phyloP scores from a whole-genome alignment of 2,113 vertebrate species.

The Corapipo altera region DNA sequence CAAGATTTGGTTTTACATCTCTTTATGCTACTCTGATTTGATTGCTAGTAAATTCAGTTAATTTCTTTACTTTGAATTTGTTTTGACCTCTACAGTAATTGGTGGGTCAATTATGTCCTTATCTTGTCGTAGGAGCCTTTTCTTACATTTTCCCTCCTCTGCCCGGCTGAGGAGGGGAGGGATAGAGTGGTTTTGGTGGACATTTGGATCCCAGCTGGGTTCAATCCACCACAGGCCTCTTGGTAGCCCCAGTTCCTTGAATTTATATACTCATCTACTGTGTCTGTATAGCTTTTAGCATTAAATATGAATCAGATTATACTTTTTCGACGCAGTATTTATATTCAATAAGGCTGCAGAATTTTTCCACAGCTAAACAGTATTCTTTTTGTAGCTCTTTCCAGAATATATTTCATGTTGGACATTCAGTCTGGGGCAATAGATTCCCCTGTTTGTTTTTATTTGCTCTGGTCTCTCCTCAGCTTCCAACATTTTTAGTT shows the following conservation, averaged over 20 bases:
- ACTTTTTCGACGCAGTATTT: not conserved
- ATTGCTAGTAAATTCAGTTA: not conserved
- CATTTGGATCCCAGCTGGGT: not conserved
- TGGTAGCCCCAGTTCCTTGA: not conserved
- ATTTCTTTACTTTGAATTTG: not conserved
- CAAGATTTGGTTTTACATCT: not conserved
- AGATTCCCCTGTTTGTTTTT: not conserved
- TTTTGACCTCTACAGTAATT: not conserved
- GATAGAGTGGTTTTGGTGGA: not conserved
- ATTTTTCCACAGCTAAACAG: not conserved
- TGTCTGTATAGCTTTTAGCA: not conserved
- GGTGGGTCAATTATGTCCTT: not conserved
- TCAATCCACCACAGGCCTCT: not conserved
- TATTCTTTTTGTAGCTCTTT: not conserved
- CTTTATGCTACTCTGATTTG: not conserved
- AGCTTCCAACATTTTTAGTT: not conserved
- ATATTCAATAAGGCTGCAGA: not conserved
- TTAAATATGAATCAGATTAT: not conserved
- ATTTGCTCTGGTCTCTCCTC: not conserved
- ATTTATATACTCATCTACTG: not conserved
- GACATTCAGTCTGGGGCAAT: not conserved
- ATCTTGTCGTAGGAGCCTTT: not conserved
- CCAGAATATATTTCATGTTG: not conserved
- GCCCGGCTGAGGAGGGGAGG: not conserved
- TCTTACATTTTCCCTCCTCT: not conserved